Evolutionary conservation across 2,888 invertebrate genomes (phyloP).

Genomic region (Agriopis marginaria): DNA sequence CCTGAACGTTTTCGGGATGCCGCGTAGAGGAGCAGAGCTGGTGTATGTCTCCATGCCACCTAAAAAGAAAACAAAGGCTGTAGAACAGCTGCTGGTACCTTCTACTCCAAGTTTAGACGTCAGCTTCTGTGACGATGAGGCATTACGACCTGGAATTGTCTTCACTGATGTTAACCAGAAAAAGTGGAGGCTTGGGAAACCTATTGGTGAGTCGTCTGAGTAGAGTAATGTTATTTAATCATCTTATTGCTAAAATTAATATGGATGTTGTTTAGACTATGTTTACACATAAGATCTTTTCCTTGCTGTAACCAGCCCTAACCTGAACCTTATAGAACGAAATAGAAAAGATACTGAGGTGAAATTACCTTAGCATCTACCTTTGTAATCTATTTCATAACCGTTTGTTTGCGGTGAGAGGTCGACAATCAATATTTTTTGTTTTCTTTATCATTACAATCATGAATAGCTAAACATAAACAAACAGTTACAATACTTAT

Average conservation of each 20-base stretch:
- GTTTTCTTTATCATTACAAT: neutral
- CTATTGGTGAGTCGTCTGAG: constrained; percentile 88
- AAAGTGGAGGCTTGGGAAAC: constrained; percentile 94
- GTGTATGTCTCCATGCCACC: constrained; percentile 63
- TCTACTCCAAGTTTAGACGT: constrained; percentile 65
- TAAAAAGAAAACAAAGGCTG: constrained; percentile 70
- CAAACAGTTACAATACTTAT: neutral
- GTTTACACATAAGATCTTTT: too few relatives aligned
- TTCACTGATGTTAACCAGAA: constrained; percentile 93
- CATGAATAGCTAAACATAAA: neutral
- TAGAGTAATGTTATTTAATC: neutral
- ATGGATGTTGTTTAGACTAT: neutral
- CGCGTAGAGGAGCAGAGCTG: constrained; percentile 72
- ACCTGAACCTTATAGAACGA: too few relatives aligned
- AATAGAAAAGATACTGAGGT: too few relatives aligned
- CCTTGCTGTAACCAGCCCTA: too few relatives aligned
- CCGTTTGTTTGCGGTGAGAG: too few relatives aligned
- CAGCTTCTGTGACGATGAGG: constrained; percentile 79
- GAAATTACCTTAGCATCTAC: too few relatives aligned
- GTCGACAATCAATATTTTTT: too few relatives aligned
- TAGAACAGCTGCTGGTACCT: constrained; percentile 54
- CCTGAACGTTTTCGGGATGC: constrained; percentile 58
- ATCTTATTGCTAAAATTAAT: neutral
- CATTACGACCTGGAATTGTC: constrained; percentile 89
- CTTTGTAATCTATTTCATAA: too few relatives aligned